These are phyloP conservation scores for Punctoribates punctum DNA, from an alignment of 2,888 invertebrate genomes.

Conservation along the genomic window DNA sequence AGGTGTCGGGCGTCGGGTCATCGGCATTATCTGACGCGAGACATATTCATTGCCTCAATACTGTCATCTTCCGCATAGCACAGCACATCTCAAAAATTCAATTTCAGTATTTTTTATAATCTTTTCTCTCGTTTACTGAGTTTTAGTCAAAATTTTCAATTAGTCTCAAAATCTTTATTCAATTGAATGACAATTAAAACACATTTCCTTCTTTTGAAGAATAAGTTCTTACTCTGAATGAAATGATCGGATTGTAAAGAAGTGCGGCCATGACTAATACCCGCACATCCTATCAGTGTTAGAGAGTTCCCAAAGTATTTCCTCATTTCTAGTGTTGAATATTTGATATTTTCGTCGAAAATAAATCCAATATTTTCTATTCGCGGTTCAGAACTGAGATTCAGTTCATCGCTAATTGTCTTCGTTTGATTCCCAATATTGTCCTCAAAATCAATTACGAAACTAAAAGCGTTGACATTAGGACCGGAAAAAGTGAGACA, in stretches of 20 bases:
- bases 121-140: neutral
- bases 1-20: slow-evolving; percentile 23
- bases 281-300: neutral
- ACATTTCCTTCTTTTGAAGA: slow-evolving; percentile 9
- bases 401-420: neutral
- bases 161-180: neutral
- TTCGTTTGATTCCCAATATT: neutral
- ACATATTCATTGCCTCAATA: neutral
- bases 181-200: slow-evolving; percentile 1
- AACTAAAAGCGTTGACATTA: slow-evolving; percentile 7
- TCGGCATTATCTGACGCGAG: neutral
- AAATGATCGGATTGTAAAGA: neutral
- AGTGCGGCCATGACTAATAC: slow-evolving; percentile 2
- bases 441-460: slow-evolving; percentile 1
- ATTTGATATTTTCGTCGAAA: slow-evolving; percentile 6
- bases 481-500: slow-evolving; percentile 11
- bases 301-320: neutral
- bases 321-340: neutral
- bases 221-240: neutral
- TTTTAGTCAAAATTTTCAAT: neutral
- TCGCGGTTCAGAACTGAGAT: neutral
- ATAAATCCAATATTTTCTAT: slow-evolving; percentile 12
- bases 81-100: neutral
- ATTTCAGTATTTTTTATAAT: neutral
- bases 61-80: neutral